phyloP scores from a whole-genome alignment of 2,113 vertebrate species.

The Calidris pygmaea region DNA sequence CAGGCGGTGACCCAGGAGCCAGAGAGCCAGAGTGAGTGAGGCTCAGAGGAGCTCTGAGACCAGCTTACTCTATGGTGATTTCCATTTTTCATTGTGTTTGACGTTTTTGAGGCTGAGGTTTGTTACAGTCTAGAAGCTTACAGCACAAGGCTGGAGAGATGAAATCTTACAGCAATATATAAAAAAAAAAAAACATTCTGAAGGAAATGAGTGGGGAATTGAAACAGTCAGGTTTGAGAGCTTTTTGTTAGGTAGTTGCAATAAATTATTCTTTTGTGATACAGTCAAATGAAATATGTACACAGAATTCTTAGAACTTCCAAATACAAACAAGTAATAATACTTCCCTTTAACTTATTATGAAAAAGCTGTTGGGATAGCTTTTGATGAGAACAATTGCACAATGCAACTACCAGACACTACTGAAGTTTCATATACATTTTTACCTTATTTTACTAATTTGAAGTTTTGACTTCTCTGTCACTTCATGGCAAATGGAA shows the following conservation, averaged over 20 bases:
- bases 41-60: constrained; percentile 33
- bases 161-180: constrained; percentile 46
- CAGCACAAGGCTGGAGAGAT: constrained; percentile 17
- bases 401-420: constrained; percentile 36
- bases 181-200: background rate
- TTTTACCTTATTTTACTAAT: constrained; percentile 49
- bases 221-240: constrained; percentile 14
- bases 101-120: constrained; percentile 45
- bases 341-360: constrained; percentile 59
- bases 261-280: constrained; percentile 72
- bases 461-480: constrained; percentile 53
- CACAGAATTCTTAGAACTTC: constrained; percentile 64
- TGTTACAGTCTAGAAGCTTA: constrained; percentile 29
- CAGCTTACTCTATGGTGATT: constrained; percentile 21
- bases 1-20: constrained; percentile 33
- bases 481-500: constrained; percentile 42
- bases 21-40: constrained; percentile 27
- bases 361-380: constrained; percentile 59
- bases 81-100: constrained; percentile 52
- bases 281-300: constrained; percentile 55
- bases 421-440: constrained; percentile 45
- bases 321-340: constrained; percentile 72
- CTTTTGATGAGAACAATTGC: constrained; percentile 65
- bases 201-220: constrained; percentile 49
- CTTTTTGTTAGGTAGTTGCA: constrained; percentile 61